Base-by-base conservation (phyloP, 2,797 vertebrate genomes). In the Pipistrellus nathusii region DNA sequence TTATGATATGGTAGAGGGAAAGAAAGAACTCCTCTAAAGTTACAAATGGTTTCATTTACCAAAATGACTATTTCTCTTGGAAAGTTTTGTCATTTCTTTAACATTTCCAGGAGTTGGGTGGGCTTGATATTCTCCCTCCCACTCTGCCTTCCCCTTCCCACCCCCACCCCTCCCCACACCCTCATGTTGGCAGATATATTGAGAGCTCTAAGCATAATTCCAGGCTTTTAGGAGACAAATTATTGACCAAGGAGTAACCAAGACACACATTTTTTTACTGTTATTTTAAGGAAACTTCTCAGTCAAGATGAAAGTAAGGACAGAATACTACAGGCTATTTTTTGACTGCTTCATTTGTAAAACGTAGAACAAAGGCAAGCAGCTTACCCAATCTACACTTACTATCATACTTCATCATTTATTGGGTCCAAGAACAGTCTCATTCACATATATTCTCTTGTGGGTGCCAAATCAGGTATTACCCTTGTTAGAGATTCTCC, bases 31-130 rank as follows among this genome's bases (percentile, higher is more conserved):
- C 69, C 77, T 93, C 62, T 94, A 69, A 90, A 81, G 91, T 95
- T 94, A 94, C 95, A 97, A 96, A 96, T 91, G 73, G 88, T 95
- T 96, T 97, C 93, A 85, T 89, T 97, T 96, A 97, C 93, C 90
- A 97, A 97, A 97, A 95, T 96, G 95, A 96, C 90, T 96, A 88
- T 97, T 97, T 96, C 83, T 90, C 92, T 96, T 97, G 95, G 96
- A 94, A 96, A 96, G 85, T 96, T 97, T 76, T 94, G 78, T 93
- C 85, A 94, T 96, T 96, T 94, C 82, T 96, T 80, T 94, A 96
- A 93, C 94, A 95, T 96, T 95, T 96, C 95, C 94, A 97, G 71
- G 76, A 96, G 68, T 96, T 96, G 93, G 95, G 95, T 95, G 94
- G 96, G 97, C 95, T 96, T 85, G 83, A 62, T 94, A 64, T 95